Percentiles rank a stretch among this genome's conserved stretches.
Evolutionary conservation across 1,140 invertebrate species (phyloP).

Genomic region (Heliconius eleuchia): DNA sequence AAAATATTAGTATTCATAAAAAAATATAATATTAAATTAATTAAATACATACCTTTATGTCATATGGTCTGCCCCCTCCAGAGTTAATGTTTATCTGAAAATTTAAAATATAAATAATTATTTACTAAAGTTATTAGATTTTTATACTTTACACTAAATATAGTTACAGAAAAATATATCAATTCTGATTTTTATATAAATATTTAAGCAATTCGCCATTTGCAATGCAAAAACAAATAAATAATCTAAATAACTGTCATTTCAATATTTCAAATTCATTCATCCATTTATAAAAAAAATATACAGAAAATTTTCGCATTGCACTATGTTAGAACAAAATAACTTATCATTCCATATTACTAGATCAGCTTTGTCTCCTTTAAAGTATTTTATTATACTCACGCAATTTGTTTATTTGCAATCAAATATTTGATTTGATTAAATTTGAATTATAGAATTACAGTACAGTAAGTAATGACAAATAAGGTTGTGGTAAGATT

Average conservation of each 20-base stretch:
- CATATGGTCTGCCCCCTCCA: slow-evolving; percentile 6
- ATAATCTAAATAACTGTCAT: too few relatives aligned
- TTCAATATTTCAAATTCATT: too few relatives aligned
- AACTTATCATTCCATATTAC: too few relatives aligned
- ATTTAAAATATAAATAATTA: neutral
- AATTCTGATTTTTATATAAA: neutral
- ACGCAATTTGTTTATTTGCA: too few relatives aligned
- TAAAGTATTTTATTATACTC: too few relatives aligned
- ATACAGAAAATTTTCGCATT: neutral
- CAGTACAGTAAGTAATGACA: too few relatives aligned
- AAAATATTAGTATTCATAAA: neutral
- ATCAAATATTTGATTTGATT: too few relatives aligned
- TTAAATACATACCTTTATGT: slow-evolving; percentile 4
- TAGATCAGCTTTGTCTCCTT: too few relatives aligned
- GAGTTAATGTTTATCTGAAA: slow-evolving; percentile 1
- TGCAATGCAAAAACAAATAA: neutral
- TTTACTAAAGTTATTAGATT: neutral
- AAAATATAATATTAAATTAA: neutral
- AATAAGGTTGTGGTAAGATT: too few relatives aligned
- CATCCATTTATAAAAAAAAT: neutral
- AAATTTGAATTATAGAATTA: too few relatives aligned
- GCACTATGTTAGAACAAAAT: neutral
- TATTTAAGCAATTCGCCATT: neutral
- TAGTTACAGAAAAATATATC: neutral
- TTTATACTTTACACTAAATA: neutral